Conservation (phyloP, 92 coral and sea anemone species). For the Isaurus tuberculatus region DNA sequence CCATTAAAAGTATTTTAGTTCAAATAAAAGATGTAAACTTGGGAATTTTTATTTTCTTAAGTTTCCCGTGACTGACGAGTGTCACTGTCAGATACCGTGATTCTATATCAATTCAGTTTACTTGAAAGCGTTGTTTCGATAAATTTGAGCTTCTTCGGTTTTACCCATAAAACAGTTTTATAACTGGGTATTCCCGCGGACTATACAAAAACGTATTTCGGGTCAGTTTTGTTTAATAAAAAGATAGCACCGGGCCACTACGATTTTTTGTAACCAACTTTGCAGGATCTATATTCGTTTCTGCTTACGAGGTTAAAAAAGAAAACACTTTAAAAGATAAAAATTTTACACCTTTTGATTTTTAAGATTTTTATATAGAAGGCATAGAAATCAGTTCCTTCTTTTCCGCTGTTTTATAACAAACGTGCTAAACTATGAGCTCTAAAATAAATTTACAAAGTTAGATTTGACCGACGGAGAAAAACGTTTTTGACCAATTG, state of each 20-base stretch:
- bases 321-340: too few relatives aligned
- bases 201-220: not conserved
- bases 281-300: too few relatives aligned
- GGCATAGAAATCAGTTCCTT: too few relatives aligned
- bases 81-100: conserved; percentile 17
- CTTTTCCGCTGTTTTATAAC: too few relatives aligned
- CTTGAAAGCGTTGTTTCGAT: not conserved
- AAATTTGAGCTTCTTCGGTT: not conserved
- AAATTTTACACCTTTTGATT: too few relatives aligned
- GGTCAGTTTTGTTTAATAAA: not conserved
- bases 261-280: too few relatives aligned
- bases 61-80: conserved; percentile 40
- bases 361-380: too few relatives aligned
- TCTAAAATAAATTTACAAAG: too few relatives aligned
- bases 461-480: too few relatives aligned
- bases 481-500: too few relatives aligned
- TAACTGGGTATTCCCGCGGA: not conserved
- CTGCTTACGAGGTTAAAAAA: too few relatives aligned
- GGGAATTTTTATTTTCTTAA: conserved; percentile 14
- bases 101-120: not conserved
- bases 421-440: too few relatives aligned
- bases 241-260: not conserved
- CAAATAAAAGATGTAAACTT: not conserved
- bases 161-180: not conserved
- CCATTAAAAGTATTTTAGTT: not conserved